Evolutionary conservation across 64 coral and sea anemone species (phyloP).

Genomic region (Porites lutea): DNA sequence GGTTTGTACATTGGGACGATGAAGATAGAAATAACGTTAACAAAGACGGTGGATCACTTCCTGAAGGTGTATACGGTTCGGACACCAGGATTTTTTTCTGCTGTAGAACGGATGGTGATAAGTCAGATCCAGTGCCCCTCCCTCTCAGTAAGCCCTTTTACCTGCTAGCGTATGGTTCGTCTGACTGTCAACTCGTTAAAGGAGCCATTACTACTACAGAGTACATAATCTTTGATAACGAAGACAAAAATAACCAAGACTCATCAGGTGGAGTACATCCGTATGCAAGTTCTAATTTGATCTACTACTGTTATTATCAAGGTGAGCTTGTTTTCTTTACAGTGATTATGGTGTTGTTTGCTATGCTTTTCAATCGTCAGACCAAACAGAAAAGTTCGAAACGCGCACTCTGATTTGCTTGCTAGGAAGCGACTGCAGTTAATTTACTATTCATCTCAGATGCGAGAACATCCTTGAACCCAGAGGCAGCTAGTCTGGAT

Average conservation of each 20-base stretch:
- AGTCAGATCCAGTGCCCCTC: conserved; percentile 33
- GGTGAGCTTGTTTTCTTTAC: too few relatives aligned
- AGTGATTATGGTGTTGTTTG: too few relatives aligned
- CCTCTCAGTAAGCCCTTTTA: conserved; percentile 70
- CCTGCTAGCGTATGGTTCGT: conserved; percentile 72
- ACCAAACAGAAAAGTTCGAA: too few relatives aligned
- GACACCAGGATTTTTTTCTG: conserved; percentile 13
- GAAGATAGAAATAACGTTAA: neutral
- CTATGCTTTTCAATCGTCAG: too few relatives aligned
- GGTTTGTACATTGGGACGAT: conserved; percentile 26
- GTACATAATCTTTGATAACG: conserved; percentile 58
- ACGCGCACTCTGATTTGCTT: too few relatives aligned
- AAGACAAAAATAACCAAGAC: conserved; percentile 40
- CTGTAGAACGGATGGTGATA: conserved; percentile 29
- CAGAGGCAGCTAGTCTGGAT: too few relatives aligned
- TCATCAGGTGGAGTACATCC: conserved; percentile 10
- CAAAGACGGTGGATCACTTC: neutral
- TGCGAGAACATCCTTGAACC: too few relatives aligned
- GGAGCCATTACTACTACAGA: conserved; percentile 63
- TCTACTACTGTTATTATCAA: conserved; percentile 77
- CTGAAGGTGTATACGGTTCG: neutral
- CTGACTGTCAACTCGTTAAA: conserved; percentile 72
- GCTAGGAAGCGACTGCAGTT: too few relatives aligned
- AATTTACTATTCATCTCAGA: too few relatives aligned
- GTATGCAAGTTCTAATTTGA: neutral